These are phyloP conservation scores for Porites divaricata DNA, from an alignment of 92 coral and sea anemone species.

Conservation along the genomic window DNA sequence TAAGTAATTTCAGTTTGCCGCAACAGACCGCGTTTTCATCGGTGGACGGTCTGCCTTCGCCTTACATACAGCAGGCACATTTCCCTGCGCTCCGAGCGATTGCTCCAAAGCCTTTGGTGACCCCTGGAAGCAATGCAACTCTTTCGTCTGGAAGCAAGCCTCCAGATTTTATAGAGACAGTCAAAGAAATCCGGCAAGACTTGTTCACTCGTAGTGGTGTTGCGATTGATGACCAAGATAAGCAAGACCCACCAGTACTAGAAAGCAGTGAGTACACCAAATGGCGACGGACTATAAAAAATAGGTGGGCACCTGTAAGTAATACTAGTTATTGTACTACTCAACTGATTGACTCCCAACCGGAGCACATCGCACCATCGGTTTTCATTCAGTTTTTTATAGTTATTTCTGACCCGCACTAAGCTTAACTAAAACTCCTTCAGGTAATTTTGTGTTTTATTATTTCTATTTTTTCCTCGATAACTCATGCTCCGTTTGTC, in stretches of 20 bases:
- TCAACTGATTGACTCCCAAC: too few relatives aligned
- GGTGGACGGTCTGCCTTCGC: not conserved
- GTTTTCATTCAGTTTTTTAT: too few relatives aligned
- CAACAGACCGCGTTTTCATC: not conserved
- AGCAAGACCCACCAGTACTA: not conserved
- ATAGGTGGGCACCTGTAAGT: slow-evolving; percentile 2
- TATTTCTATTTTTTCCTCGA: too few relatives aligned
- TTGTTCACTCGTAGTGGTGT: slow-evolving; percentile 4
- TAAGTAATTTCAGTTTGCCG: not conserved
- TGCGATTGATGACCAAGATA: not conserved
- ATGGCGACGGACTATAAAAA: not conserved
- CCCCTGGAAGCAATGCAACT: not conserved
- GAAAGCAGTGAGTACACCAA: not conserved
- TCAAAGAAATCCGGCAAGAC: not conserved
- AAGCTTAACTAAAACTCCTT: too few relatives aligned
- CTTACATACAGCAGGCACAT: not conserved
- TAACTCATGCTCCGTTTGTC: too few relatives aligned
- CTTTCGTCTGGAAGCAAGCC: not conserved
- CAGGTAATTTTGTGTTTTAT: too few relatives aligned
- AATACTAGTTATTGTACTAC: too few relatives aligned
- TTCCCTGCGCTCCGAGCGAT: not conserved
- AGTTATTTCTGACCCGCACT: too few relatives aligned
- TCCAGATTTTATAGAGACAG: slow-evolving; percentile 10
- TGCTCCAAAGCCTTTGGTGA: not conserved
- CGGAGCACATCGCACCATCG: too few relatives aligned